These are phyloP conservation scores for Trachythela sp. DNA, from an alignment of 64 coral and sea anemone species.

Conservation along the genomic window DNA sequence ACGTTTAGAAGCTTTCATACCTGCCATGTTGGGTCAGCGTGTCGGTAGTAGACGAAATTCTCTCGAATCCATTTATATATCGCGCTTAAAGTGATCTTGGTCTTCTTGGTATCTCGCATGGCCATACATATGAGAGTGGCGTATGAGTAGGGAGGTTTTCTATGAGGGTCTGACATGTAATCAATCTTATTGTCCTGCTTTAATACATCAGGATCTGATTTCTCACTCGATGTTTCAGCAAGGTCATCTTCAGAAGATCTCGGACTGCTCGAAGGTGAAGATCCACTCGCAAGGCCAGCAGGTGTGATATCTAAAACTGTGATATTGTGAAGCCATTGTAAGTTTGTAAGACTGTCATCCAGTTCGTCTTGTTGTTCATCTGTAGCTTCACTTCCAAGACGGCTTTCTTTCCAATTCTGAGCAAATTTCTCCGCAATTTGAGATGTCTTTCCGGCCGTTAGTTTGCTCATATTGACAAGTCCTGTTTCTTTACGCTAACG, in stretches of 20 bases:
- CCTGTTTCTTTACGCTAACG: neutral
- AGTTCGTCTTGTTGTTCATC: constrained; percentile 63
- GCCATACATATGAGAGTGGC: constrained; percentile 98
- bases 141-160: constrained; percentile 92
- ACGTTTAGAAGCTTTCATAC: constrained; percentile 54
- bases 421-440: constrained; percentile 82
- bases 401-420: constrained; percentile 86
- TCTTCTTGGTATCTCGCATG: constrained; percentile 93
- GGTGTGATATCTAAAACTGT: constrained; percentile 81
- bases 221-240: constrained; percentile 66
- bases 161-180: constrained; percentile 80
- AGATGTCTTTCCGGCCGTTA: neutral
- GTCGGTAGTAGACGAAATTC: constrained; percentile 91
- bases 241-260: constrained; percentile 67
- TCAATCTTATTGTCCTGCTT: constrained; percentile 80
- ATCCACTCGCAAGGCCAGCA: constrained; percentile 30
- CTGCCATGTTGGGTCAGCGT: constrained; percentile 96
- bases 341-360: constrained; percentile 94
- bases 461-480: neutral
- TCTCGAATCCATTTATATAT: constrained; percentile 99
- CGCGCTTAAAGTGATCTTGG: constrained; percentile 85
- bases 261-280: constrained; percentile 35
- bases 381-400: neutral
- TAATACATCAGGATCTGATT: constrained; percentile 39
- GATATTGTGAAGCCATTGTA: constrained; percentile 94